Percentiles rank a stretch among this genome's conserved stretches.
These are phyloP conservation scores for Actinemys pallida DNA, from an alignment of 2,113 vertebrate species.

Conservation along the genomic window DNA sequence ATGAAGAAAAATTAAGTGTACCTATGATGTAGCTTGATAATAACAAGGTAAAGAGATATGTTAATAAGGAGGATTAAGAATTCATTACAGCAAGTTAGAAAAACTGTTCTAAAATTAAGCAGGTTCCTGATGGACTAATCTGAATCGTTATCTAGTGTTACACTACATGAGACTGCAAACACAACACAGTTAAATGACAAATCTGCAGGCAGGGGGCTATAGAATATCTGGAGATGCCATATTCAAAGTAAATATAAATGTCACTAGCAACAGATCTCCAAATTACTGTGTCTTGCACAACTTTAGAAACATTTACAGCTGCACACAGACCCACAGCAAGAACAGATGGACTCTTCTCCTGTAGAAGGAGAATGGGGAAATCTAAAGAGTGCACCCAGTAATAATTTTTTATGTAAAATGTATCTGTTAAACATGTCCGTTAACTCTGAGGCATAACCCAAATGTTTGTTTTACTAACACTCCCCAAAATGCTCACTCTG, in stretches of 20 bases:
- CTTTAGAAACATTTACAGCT: slow-evolving; percentile 19
- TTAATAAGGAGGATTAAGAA: background rate
- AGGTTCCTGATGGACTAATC: background rate
- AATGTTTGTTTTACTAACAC: background rate
- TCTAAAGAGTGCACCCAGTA: background rate
- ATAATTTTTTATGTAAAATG: background rate
- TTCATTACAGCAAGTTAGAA: background rate
- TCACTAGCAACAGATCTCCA: background rate
- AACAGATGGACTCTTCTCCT: background rate
- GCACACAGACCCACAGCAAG: background rate
- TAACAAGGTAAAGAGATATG: background rate
- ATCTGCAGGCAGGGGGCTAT: background rate
- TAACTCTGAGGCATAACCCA: background rate
- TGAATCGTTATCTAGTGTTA: background rate
- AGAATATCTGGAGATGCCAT: background rate
- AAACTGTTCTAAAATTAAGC: background rate
- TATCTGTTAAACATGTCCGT: background rate
- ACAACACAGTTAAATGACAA: background rate
- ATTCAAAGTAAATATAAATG: background rate
- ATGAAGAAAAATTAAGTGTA: background rate
- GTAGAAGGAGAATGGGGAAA: background rate
- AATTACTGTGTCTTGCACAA: background rate
- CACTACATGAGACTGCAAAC: background rate
- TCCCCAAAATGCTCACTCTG: slow-evolving; percentile 1
- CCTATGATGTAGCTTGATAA: background rate